phyloP scores from a whole-genome alignment of 2,113 vertebrate genomes.

The Brevimyrus niger region DNA sequence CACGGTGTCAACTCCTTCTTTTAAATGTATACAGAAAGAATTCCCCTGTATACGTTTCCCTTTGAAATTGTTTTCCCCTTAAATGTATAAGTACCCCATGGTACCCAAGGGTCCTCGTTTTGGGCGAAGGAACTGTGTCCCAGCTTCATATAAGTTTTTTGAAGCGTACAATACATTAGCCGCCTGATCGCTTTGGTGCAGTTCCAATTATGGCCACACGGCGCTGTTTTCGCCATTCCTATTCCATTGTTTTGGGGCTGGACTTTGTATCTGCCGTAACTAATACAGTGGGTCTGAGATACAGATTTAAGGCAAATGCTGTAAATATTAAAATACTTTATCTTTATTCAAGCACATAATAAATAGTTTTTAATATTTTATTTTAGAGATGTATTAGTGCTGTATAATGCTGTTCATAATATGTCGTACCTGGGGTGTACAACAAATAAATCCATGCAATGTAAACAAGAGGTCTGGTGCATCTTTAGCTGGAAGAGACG shows the following conservation, averaged over 20 bases:
- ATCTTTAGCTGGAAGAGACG: not conserved
- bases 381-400: not conserved
- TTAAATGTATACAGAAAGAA: not conserved
- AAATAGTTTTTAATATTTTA: not conserved
- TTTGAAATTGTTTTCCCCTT: not conserved
- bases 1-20: not conserved
- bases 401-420: not conserved
- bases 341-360: not conserved
- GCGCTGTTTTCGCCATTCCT: conserved; percentile 23
- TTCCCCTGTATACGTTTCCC: not conserved
- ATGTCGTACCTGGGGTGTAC: not conserved
- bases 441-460: not conserved
- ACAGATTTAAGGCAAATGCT: not conserved
- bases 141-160: not conserved
- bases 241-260: conserved; percentile 9
- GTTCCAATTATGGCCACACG: not conserved
- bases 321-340: not conserved
- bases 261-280: not conserved
- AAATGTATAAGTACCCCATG: not conserved
- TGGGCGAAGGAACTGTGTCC: not conserved
- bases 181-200: not conserved
- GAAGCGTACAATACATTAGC: not conserved
- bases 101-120: not conserved
- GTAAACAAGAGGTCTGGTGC: not conserved
- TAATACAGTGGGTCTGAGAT: not conserved